Percentiles rank a stretch among this genome's conserved stretches.
Conservation (phyloP, 2,888 invertebrate genomes). For the Apodemia zela region DNA sequence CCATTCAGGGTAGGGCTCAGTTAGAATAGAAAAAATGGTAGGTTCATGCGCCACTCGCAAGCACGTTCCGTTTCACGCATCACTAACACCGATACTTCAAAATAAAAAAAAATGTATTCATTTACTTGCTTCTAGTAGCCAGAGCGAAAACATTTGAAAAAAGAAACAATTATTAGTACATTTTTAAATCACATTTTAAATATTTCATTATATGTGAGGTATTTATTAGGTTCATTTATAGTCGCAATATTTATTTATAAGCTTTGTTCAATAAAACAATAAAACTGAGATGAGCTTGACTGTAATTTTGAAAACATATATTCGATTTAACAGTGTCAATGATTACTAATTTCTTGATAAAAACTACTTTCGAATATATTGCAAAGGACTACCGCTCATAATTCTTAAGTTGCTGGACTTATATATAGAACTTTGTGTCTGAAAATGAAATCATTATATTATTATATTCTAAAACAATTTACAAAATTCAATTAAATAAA, state of each 20-base stretch:
- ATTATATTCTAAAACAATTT: too few species aligned
- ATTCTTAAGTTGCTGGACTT: too few species aligned
- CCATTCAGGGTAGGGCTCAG: constrained; percentile 60
- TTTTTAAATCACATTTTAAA: constrained; percentile 29
- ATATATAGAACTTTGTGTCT: too few species aligned
- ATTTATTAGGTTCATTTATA: neutral
- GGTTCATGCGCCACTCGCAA: constrained; percentile 63
- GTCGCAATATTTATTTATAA: neutral
- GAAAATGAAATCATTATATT: too few species aligned
- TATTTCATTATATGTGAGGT: constrained; percentile 4
- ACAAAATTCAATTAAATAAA: too few species aligned
- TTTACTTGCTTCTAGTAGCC: constrained; percentile 81
- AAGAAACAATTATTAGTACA: constrained; percentile 53
- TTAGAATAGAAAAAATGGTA: constrained; percentile 40
- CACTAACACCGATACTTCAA: constrained; percentile 60
- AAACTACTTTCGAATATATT: too few species aligned
- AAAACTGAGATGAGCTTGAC: neutral
- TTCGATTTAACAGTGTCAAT: too few species aligned
- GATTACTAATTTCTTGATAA: too few species aligned
- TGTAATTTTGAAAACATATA: too few species aligned
- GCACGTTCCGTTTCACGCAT: constrained; percentile 49
- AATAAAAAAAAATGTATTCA: constrained; percentile 47
- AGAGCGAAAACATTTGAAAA: constrained; percentile 72
- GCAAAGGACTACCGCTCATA: too few species aligned
- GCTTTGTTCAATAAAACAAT: constrained; percentile 11